A percentile compares a stretch with the other conserved stretches of the same genome.
Evolutionary conservation across 2,888 invertebrate genomes (phyloP).

Genomic region (Colletes collaris): DNA sequence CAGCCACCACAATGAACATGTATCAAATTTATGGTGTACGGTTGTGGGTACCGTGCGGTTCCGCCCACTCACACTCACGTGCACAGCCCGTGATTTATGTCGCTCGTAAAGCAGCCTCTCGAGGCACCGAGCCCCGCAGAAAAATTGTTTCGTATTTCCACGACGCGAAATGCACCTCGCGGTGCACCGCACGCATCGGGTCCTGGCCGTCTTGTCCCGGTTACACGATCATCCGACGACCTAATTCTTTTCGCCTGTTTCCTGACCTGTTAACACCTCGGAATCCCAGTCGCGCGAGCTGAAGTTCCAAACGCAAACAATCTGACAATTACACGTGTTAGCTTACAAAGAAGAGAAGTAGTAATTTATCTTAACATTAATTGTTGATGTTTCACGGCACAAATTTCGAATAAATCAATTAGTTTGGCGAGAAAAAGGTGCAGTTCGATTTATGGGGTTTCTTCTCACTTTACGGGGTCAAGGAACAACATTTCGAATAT

Average conservation of each 20-base stretch:
- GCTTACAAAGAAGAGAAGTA: too few relatives aligned
- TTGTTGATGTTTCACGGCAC: too few relatives aligned
- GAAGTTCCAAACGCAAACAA: too few relatives aligned
- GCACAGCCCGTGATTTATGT: conserved; percentile 72
- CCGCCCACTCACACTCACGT: conserved; percentile 77
- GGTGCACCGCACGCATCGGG: conserved; percentile 17
- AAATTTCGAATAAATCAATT: too few relatives aligned
- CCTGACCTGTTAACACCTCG: background rate
- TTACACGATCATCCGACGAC: conserved; percentile 19
- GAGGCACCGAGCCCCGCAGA: conserved; percentile 46
- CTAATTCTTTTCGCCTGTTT: conserved; percentile 29
- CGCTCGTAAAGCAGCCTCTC: conserved; percentile 71
- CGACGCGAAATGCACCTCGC: conserved; percentile 43
- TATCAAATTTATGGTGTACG: conserved; percentile 75
- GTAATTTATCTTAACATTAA: too few relatives aligned
- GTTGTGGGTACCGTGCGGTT: conserved; percentile 68
- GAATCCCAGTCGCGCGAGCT: too few relatives aligned
- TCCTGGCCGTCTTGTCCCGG: conserved; percentile 7
- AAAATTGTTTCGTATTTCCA: conserved; percentile 62
- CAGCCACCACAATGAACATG: conserved; percentile 73
- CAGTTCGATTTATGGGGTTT: too few relatives aligned
- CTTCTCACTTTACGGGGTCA: too few relatives aligned
- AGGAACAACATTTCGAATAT: too few relatives aligned
- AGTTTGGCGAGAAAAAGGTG: too few relatives aligned
- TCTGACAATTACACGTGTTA: too few relatives aligned